Conservation (phyloP, 2,113 vertebrate genomes). For the Cebus imitator region DNA sequence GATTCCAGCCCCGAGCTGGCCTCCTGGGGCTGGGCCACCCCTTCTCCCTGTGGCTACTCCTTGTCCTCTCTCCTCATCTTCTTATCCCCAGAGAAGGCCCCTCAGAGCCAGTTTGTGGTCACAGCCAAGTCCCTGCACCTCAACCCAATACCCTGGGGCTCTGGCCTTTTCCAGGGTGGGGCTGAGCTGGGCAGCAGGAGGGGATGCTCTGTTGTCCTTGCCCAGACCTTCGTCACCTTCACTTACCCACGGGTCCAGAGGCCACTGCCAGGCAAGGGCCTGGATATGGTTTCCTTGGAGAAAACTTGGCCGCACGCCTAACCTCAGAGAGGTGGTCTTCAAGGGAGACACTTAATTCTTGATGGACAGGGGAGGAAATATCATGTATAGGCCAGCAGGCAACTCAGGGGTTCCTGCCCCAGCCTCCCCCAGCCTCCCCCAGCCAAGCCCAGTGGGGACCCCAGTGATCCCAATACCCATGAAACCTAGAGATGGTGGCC, state of each 20-base stretch:
- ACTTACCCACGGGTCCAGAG: neutral
- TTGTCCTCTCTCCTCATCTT: neutral
- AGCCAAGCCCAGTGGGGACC: neutral
- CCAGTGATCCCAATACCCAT: neutral
- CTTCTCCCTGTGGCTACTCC: neutral
- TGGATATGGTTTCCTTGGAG: neutral
- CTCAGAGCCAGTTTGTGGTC: conserved; percentile 55
- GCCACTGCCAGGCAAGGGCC: neutral
- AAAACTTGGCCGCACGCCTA: neutral
- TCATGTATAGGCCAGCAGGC: neutral
- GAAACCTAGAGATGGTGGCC: neutral
- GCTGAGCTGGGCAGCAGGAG: neutral
- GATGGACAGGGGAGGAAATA: neutral
- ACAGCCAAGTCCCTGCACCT: conserved; percentile 76
- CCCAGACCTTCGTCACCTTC: neutral
- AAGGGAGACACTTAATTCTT: neutral
- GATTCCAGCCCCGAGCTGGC: neutral
- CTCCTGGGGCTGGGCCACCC: neutral
- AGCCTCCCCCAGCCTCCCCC: neutral
- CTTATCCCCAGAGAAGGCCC: conserved; percentile 66
- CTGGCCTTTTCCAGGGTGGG: neutral
- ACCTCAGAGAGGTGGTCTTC: neutral
- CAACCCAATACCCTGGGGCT: conserved; percentile 38
- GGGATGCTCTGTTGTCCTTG: neutral
- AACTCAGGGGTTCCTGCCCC: neutral